Base-by-base conservation (phyloP, 2,113 vertebrate genomes). In the Chunga burmeisteri region DNA sequence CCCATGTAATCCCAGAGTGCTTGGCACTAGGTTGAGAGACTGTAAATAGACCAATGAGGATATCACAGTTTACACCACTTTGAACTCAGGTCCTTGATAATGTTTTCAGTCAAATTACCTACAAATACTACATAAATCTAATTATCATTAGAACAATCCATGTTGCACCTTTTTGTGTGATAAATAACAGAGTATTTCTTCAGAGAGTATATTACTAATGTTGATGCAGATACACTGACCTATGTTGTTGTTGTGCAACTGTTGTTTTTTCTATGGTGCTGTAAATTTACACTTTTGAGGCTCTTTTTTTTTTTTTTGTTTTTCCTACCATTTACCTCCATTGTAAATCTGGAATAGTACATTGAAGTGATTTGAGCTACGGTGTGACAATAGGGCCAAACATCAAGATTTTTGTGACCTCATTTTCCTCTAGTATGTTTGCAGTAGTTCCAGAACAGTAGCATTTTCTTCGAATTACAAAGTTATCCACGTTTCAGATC, bases 221-320 rank as follows among this genome's bases (percentile, higher is more conserved):
- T 11, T 27, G 26, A 13, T 82, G 52, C 27, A 85, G 16, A 11
- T 49, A 13, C 9, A 22, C 34, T 82, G 50, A 23, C 26, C 29
- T 27, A 7, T 8, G 15, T 15, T 2, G 1, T n/a, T 5, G 2
- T 30, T 21, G 3, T 8, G 5, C 25, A 81, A 2, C 18, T 44
- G 7, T 27, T 61, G 7, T 34, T 50, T 67, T 55, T 80, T 10
- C 7, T 62, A 2, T 25, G 5, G 13, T 63, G 30, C 19, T 50
- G 47, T 40, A 34, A 42, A 90, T 91, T 53, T 34, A 47, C n/a
- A 11, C 25, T n/a, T n/a, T n/a, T n/a, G n/a, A n/a, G n/a, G n/a
- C n/a, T n/a, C n/a, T n/a, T 38, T 38, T 38, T 38, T 38, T 29
- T 46, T 72, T 36, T 36, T 5, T 10, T 1, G 10, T 2, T 13